Evolutionary conservation across 2,888 invertebrate species (phyloP).

Genomic region (Rhamnusium bicolor): DNA sequence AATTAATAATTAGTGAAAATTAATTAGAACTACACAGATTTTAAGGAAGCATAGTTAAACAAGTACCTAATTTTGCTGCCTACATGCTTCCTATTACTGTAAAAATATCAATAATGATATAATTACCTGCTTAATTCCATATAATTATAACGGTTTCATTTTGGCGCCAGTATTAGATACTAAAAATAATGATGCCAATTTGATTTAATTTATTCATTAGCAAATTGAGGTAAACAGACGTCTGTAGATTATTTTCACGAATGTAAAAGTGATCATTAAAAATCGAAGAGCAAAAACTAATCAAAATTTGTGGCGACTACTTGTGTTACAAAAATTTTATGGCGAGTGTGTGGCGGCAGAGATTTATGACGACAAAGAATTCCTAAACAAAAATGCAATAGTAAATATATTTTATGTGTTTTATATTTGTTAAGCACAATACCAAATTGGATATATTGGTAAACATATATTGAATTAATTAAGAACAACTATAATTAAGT

Average conservation of each 20-base stretch:
- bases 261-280: background rate
- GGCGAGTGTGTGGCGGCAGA: too few species aligned
- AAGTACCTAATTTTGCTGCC: background rate
- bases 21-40: slow-evolving; percentile 34
- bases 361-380: too few species aligned
- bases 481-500: too few species aligned
- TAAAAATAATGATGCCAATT: background rate
- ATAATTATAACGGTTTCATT: background rate
- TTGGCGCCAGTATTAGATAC: background rate
- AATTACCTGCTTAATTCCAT: slow-evolving; percentile 6
- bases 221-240: background rate
- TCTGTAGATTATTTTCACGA: background rate
- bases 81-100: slow-evolving; percentile 5
- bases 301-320: background rate
- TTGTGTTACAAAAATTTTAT: too few species aligned
- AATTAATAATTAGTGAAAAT: slow-evolving; percentile 42
- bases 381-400: too few species aligned
- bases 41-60: slow-evolving; percentile 40
- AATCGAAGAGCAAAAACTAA: background rate
- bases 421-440: too few species aligned
- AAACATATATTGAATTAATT: too few species aligned
- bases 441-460: too few species aligned
- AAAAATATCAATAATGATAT: background rate
- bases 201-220: background rate
- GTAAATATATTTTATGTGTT: too few species aligned